phyloP scores from a whole-genome alignment of 1,140 invertebrate genomes.

The Drosophila kanapiae region DNA sequence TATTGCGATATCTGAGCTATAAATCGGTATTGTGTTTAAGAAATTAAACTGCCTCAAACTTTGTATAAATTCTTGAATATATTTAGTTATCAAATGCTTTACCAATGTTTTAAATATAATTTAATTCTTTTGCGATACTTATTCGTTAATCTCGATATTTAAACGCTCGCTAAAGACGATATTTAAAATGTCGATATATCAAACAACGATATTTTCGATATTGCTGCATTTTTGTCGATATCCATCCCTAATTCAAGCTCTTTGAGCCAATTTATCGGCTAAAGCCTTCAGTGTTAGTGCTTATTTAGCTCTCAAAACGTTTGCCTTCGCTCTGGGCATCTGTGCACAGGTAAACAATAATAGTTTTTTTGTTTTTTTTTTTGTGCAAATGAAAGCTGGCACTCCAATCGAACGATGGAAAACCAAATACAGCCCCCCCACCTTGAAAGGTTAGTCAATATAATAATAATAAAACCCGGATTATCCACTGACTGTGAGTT shows the following conservation, averaged over 20 bases:
- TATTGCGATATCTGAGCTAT: too few relatives aligned
- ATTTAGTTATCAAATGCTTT: too few relatives aligned
- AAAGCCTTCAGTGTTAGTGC: neutral
- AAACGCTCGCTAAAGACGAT: too few relatives aligned
- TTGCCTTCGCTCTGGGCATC: neutral
- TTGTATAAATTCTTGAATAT: too few relatives aligned
- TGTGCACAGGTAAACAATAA: neutral
- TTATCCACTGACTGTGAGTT: neutral
- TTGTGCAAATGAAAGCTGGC: neutral
- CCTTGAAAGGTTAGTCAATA: neutral
- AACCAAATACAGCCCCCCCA: neutral
- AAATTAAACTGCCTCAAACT: too few relatives aligned
- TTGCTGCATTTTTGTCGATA: neutral
- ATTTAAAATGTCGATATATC: too few relatives aligned
- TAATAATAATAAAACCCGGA: neutral
- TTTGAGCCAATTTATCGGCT: conserved; percentile 1
- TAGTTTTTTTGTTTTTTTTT: neutral
- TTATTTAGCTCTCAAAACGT: conserved; percentile 6
- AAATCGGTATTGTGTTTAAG: too few relatives aligned
- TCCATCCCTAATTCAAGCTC: neutral
- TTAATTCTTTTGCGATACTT: too few relatives aligned
- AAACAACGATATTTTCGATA: neutral
- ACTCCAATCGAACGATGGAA: conserved; percentile 1
- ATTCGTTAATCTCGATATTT: too few relatives aligned
- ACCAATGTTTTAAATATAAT: too few relatives aligned